Percentiles rank a stretch among this genome's conserved stretches.
Conservation (phyloP, 1,140 invertebrate species). For the Hylaeus volcanicus region DNA sequence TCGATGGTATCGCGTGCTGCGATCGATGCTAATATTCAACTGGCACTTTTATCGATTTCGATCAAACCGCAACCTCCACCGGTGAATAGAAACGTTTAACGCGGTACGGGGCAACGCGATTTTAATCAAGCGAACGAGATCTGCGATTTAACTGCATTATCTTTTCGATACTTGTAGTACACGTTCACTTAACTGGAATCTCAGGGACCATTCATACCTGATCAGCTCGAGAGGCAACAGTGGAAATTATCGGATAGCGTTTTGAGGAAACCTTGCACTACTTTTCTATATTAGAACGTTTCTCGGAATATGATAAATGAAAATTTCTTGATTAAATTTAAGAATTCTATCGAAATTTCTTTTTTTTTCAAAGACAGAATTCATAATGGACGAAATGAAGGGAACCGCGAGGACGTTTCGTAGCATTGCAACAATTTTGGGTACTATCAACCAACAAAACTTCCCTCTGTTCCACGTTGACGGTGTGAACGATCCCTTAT, state of each 20-base stretch:
- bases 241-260: too few relatives aligned
- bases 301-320: too few relatives aligned
- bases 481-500: background rate
- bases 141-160: slow-evolving; percentile 21
- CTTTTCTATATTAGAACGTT: too few relatives aligned
- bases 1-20: background rate
- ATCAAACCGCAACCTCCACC: slow-evolving; percentile 35
- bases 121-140: slow-evolving; percentile 22
- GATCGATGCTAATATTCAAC: background rate
- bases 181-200: background rate
- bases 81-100: slow-evolving; percentile 13
- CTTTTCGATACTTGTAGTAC: slow-evolving; percentile 15
- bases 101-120: background rate
- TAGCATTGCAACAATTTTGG: too few relatives aligned
- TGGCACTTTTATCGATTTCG: slow-evolving; percentile 21
- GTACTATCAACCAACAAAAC: too few relatives aligned
- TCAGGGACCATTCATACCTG: background rate
- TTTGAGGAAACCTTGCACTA: too few relatives aligned
- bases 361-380: too few relatives aligned
- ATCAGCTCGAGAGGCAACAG: too few relatives aligned
- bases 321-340: too few relatives aligned
- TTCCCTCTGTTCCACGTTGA: background rate
- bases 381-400: too few relatives aligned
- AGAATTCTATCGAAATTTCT: too few relatives aligned
- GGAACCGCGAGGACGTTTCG: too few relatives aligned